Evolutionary conservation across 2,797 vertebrate genomes (phyloP).

Genomic region (Anniella stebbinsi): DNA sequence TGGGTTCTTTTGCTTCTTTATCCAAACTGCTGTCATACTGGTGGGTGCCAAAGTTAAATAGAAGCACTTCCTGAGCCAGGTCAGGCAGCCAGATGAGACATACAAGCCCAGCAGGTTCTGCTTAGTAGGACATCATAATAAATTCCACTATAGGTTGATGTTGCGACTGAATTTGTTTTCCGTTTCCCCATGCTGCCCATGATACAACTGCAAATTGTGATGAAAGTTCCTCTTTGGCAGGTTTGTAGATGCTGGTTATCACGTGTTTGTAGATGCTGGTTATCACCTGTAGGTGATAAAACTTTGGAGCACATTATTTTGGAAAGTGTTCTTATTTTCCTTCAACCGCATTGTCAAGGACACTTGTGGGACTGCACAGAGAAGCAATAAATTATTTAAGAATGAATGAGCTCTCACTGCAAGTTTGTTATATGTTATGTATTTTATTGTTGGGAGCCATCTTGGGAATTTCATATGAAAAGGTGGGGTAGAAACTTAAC

Average conservation of each 20-base stretch:
- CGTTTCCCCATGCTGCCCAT: neutral
- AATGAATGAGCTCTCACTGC: neutral
- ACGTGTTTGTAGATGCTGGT: too few species aligned
- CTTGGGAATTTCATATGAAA: neutral
- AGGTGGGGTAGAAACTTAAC: neutral
- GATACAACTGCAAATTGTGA: neutral
- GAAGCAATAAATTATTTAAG: too few species aligned
- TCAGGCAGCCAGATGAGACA: too few species aligned
- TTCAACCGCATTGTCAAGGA: neutral
- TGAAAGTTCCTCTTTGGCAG: neutral
- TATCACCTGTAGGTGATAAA: neutral
- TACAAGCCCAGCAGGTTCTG: neutral
- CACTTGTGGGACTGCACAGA: neutral
- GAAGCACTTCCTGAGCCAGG: neutral
- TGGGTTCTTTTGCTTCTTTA: neutral
- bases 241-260: neutral
- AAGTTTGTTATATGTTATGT: neutral
- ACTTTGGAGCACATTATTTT: neutral
- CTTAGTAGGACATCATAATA: neutral
- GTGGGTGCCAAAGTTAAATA: too few species aligned
- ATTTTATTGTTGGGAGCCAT: neutral
- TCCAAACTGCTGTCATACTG: neutral
- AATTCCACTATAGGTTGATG: neutral
- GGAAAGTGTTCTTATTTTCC: neutral
- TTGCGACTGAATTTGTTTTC: neutral